Conservation (phyloP, 2,113 vertebrate species). For the Upupa epops region DNA sequence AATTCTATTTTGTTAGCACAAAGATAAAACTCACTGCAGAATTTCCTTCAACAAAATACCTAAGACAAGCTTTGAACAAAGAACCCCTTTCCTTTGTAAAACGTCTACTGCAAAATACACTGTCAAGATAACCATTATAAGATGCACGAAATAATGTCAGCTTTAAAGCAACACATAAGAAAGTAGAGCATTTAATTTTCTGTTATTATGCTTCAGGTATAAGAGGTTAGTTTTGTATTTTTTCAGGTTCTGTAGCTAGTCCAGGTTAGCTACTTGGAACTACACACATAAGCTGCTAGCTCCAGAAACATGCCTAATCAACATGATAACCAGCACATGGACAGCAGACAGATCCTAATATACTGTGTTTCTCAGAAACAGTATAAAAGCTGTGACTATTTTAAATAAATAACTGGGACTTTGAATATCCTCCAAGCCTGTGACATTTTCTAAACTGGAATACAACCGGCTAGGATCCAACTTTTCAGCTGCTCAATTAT, state of each 20-base stretch:
- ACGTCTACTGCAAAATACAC: neutral
- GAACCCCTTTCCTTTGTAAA: neutral
- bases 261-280: neutral
- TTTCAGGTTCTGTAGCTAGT: neutral
- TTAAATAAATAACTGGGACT: neutral
- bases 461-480: neutral
- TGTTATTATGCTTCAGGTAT: neutral
- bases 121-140: neutral
- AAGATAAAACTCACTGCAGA: neutral
- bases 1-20: neutral
- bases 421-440: neutral
- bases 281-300: fast-evolving
- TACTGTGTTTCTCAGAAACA: neutral
- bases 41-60: neutral
- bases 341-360: neutral
- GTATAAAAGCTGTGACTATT: neutral
- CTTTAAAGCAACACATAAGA: neutral
- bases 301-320: neutral
- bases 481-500: neutral
- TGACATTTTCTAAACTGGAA: neutral
- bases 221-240: neutral
- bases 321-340: neutral
- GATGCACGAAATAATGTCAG: neutral
- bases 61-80: neutral
- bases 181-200: neutral